phyloP scores from a whole-genome alignment of 2,113 vertebrate genomes.

The Zootoca vivipara region DNA sequence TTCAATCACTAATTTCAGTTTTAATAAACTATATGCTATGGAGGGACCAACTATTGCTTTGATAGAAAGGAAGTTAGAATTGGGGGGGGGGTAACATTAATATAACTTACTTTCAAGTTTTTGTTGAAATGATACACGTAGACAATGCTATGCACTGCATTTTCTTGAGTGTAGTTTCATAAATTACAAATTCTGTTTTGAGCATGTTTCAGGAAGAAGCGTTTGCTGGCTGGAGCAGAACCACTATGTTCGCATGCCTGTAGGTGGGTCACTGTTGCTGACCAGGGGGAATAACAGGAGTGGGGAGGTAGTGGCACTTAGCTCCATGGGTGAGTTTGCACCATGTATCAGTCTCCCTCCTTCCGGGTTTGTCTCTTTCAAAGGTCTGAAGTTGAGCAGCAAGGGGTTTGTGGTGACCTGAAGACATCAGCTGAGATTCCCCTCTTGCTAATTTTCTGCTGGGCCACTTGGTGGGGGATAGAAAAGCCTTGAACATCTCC shows the following conservation, averaged over 20 bases:
- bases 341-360: too few species aligned
- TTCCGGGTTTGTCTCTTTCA: background rate
- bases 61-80: background rate
- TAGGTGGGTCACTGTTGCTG: too few species aligned
- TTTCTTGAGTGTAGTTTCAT: background rate
- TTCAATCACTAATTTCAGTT: constrained; percentile 58
- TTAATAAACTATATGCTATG: constrained; percentile 44
- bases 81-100: background rate
- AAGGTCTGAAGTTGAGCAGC: background rate
- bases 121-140: background rate
- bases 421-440: too few species aligned
- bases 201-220: background rate
- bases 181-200: background rate
- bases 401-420: background rate
- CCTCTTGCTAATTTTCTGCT: too few species aligned
- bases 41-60: constrained; percentile 36
- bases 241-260: too few species aligned
- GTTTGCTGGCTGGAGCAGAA: too few species aligned
- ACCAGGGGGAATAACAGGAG: too few species aligned
- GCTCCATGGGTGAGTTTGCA: too few species aligned
- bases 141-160: background rate
- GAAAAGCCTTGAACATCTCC: too few species aligned
- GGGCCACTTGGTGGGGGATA: too few species aligned
- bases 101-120: background rate
- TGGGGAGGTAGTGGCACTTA: too few species aligned